phyloP scores from a whole-genome alignment of 2,888 invertebrate species.

The Ashinkailepas kermadecensis region DNA sequence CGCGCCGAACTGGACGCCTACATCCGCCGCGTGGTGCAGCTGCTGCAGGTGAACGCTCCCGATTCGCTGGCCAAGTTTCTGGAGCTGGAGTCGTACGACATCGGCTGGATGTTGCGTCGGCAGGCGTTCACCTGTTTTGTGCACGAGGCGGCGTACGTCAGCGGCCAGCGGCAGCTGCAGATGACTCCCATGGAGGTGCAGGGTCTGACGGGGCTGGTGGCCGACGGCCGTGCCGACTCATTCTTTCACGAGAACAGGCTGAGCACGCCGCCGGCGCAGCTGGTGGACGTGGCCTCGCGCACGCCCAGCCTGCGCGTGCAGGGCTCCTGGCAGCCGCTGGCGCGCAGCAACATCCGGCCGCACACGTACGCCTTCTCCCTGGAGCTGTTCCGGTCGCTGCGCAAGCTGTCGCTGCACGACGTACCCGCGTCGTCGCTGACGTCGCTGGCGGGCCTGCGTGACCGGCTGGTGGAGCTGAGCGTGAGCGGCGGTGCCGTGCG shows the following conservation, averaged over 20 bases:
- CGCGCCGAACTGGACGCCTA: slow-evolving; percentile 72
- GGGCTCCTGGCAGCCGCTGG: slow-evolving; percentile 26
- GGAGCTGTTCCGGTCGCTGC: slow-evolving; percentile 2
- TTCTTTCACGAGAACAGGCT: slow-evolving; percentile 6
- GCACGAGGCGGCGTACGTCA: background rate
- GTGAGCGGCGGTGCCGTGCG: background rate
- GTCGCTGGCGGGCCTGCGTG: slow-evolving; percentile 2
- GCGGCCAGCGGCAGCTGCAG: background rate
- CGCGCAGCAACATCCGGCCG: slow-evolving; percentile 5
- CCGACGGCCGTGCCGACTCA: background rate
- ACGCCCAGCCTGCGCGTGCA: slow-evolving; percentile 26
- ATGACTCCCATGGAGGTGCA: slow-evolving; percentile 2
- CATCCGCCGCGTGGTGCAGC: slow-evolving; percentile 43
- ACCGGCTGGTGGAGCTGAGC: background rate
- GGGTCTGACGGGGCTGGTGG: slow-evolving; percentile 11
- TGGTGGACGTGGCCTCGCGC: slow-evolving; percentile 30
- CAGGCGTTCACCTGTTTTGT: slow-evolving; percentile 56
- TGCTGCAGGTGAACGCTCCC: slow-evolving; percentile 56
- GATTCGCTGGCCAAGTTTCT: slow-evolving; percentile 73
- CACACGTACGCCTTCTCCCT: slow-evolving; percentile 11
- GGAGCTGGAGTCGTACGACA: slow-evolving; percentile 81
- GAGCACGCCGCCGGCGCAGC: slow-evolving; percentile 25
- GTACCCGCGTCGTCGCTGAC: background rate
- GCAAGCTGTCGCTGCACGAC: background rate
- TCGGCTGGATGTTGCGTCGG: slow-evolving; percentile 73